phyloP scores from a whole-genome alignment of 2,888 invertebrate genomes.

The Nomada fabriciana region DNA sequence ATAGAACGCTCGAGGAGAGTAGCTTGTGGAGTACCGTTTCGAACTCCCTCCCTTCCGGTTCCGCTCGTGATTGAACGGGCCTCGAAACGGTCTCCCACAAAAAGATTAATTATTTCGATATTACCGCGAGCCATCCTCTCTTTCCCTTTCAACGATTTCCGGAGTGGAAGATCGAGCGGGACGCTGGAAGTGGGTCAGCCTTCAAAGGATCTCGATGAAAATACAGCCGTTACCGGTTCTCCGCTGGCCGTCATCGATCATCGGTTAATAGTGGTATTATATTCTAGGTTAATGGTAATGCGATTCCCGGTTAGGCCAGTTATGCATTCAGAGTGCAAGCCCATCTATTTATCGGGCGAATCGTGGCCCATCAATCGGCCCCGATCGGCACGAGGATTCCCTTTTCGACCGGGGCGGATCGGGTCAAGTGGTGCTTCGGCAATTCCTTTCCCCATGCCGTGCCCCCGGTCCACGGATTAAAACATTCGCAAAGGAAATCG shows the following conservation, averaged over 20 bases:
- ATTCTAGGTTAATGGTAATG: constrained; percentile 59
- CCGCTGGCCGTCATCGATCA: constrained; percentile 39
- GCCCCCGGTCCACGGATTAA: not conserved
- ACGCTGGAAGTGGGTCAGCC: constrained; percentile 51
- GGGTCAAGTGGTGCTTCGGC: constrained; percentile 35
- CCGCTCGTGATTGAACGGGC: constrained; percentile 21
- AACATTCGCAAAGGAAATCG: constrained; percentile 26
- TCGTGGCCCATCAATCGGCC: constrained; percentile 9
- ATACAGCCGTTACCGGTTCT: constrained; percentile 34
- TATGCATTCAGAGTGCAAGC: constrained; percentile 54
- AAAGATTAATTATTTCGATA: constrained; percentile 55
- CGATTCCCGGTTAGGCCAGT: constrained; percentile 41
- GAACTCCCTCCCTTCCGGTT: not conserved
- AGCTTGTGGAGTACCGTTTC: not conserved
- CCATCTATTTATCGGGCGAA: constrained; percentile 33
- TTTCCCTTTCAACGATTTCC: constrained; percentile 66
- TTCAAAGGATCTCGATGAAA: constrained; percentile 50
- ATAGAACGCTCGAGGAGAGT: not conserved
- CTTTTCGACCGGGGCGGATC: not conserved
- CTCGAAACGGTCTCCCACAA: not conserved
- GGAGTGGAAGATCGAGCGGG: constrained; percentile 3
- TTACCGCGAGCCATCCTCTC: constrained; percentile 44
- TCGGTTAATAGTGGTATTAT: constrained; percentile 55
- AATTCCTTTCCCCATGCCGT: constrained; percentile 5
- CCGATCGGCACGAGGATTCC: constrained; percentile 17